phyloP scores from a whole-genome alignment of 1,140 invertebrate genomes.

The Halyomorpha halys region DNA sequence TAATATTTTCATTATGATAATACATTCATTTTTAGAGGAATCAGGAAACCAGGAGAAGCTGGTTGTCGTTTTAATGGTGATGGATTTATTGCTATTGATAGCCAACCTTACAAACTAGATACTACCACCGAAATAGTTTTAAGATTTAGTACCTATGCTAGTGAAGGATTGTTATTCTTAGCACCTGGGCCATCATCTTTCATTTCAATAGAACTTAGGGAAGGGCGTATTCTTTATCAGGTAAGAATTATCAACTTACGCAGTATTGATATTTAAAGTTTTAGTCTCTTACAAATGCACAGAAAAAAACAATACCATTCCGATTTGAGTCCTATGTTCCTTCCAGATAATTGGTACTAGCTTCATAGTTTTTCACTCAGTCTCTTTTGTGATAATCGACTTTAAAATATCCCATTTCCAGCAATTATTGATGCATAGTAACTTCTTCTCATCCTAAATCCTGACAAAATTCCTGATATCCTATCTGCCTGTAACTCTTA shows the following conservation, averaged over 20 bases:
- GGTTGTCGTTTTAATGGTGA: constrained; percentile 78
- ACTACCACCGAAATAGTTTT: constrained; percentile 51
- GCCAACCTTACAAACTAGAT: constrained; percentile 42
- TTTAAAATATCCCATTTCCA: no score
- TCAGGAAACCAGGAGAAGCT: constrained; percentile 35
- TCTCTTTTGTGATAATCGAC: no score
- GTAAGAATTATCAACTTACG: constrained; percentile 34
- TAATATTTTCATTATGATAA: no score
- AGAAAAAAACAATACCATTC: no score
- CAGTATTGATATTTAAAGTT: not conserved
- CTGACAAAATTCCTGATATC: no score
- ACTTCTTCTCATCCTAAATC: no score
- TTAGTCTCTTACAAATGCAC: not conserved
- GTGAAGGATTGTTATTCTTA: constrained; percentile 79
- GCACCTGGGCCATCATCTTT: constrained; percentile 64
- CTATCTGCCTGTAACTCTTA: no score
- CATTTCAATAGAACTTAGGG: constrained; percentile 70
- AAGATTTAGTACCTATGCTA: constrained; percentile 75
- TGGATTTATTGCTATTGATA: constrained; percentile 65
- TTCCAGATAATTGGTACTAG: no score
- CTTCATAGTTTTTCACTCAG: no score
- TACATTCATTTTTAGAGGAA: no score
- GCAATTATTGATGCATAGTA: no score
- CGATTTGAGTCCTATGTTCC: no score
- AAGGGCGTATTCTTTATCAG: constrained; percentile 62